Percentiles rank a stretch among this genome's conserved stretches.
These are phyloP conservation scores for Coptodon bakossiorum DNA, from an alignment of 2,113 vertebrate genomes.

Conservation along the genomic window DNA sequence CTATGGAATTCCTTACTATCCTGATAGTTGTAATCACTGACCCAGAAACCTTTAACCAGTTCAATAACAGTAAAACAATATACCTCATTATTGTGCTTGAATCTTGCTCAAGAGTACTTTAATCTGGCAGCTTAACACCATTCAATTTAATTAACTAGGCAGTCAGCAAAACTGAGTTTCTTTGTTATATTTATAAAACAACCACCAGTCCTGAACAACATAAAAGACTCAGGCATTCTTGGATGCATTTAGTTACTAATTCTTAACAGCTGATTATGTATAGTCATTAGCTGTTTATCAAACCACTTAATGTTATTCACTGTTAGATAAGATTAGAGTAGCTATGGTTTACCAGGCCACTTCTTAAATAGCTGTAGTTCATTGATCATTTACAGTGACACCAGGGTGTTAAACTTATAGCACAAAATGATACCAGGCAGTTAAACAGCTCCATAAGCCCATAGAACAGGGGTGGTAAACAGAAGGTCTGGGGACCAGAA, in stretches of 20 bases:
- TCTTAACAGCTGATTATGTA: background rate
- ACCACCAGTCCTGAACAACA: background rate
- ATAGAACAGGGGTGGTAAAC: background rate
- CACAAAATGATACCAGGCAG: background rate
- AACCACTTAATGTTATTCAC: background rate
- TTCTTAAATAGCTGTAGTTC: background rate
- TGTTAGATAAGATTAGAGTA: background rate
- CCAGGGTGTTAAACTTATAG: background rate
- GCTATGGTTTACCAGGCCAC: background rate
- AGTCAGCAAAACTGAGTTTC: background rate
- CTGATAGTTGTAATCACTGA: background rate
- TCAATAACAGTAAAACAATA: background rate
- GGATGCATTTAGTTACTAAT: background rate
- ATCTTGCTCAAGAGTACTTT: background rate
- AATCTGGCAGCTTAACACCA: background rate
- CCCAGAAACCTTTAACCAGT: background rate
- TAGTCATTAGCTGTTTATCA: background rate
- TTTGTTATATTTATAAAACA: background rate
- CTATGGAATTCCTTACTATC: background rate
- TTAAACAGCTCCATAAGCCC: background rate
- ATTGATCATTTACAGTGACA: background rate
- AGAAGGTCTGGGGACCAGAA: background rate
- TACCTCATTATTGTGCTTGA: background rate
- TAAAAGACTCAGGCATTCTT: background rate
- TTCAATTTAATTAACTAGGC: background rate